Percentiles rank a stretch among this genome's conserved stretches.
Evolutionary conservation across 2,113 vertebrate genomes (phyloP).

Genomic region (Zapus hudsonius): DNA sequence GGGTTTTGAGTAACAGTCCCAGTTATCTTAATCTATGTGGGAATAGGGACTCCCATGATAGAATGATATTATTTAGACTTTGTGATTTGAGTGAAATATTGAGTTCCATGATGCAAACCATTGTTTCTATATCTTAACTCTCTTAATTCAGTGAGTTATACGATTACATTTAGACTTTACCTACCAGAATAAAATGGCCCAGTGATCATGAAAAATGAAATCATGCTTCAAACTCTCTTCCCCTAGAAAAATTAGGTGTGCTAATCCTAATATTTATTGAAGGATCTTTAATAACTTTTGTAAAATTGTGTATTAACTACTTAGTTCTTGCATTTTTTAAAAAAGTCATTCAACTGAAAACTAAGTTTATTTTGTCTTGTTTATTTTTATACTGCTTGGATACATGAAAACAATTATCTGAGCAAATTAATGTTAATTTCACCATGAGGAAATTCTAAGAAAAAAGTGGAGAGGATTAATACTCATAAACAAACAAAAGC

Average conservation of each 20-base stretch:
- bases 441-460: background rate
- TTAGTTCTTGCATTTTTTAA: background rate
- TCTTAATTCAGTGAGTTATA: background rate
- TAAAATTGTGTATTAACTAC: background rate
- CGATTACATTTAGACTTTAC: background rate
- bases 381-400: background rate
- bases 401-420: background rate
- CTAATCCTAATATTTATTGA: background rate
- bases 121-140: background rate
- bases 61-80: background rate
- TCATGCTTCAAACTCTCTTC: background rate
- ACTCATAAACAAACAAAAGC: background rate
- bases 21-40: background rate
- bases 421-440: slow-evolving; percentile 32
- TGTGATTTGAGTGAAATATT: background rate
- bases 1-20: background rate
- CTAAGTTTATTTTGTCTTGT: background rate
- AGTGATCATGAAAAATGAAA: slow-evolving; percentile 1
- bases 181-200: background rate
- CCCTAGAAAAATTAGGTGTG: background rate
- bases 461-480: background rate
- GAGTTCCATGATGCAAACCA: background rate
- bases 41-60: background rate
- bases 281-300: background rate
- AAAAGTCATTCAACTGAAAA: background rate